These are phyloP conservation scores for Antheraea mylitta DNA, from an alignment of 1,140 invertebrate genomes.

Conservation along the genomic window DNA sequence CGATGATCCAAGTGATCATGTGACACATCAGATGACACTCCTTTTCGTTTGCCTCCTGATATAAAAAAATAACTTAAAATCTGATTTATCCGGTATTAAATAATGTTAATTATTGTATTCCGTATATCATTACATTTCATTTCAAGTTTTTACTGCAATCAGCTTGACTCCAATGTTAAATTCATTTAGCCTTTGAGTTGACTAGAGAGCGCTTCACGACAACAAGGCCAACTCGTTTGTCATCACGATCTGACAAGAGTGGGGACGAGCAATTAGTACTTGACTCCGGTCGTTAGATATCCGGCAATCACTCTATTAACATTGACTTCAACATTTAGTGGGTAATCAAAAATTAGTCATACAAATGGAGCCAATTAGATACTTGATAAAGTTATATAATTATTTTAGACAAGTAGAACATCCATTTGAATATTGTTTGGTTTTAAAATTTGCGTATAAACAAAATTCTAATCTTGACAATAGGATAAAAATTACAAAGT, in stretches of 20 bases:
- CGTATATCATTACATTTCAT: background rate
- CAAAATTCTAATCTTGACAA: too few species aligned
- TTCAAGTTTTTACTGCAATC: background rate
- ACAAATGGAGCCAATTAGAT: background rate
- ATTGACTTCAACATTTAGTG: background rate
- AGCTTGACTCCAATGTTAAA: conserved; percentile 5
- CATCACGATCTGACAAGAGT: conserved; percentile 22
- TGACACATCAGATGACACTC: too few species aligned
- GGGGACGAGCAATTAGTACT: conserved; percentile 21
- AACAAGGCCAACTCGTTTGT: conserved; percentile 17
- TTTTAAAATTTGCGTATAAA: too few species aligned
- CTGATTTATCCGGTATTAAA: too few species aligned
- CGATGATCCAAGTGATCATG: too few species aligned
- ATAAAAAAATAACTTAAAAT: too few species aligned
- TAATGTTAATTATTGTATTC: too few species aligned
- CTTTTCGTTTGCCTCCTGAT: too few species aligned
- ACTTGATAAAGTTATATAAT: background rate
- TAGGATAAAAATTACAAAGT: too few species aligned
- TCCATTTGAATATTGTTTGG: too few species aligned
- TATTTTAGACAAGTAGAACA: too few species aligned
- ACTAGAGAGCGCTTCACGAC: background rate
- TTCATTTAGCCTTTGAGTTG: background rate
- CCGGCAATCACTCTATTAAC: conserved; percentile 27
- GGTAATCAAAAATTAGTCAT: background rate
- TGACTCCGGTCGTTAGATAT: conserved; percentile 13